Evolutionary conservation across 2,113 vertebrate species (phyloP).

Genomic region (Spheniscus mendiculus): DNA sequence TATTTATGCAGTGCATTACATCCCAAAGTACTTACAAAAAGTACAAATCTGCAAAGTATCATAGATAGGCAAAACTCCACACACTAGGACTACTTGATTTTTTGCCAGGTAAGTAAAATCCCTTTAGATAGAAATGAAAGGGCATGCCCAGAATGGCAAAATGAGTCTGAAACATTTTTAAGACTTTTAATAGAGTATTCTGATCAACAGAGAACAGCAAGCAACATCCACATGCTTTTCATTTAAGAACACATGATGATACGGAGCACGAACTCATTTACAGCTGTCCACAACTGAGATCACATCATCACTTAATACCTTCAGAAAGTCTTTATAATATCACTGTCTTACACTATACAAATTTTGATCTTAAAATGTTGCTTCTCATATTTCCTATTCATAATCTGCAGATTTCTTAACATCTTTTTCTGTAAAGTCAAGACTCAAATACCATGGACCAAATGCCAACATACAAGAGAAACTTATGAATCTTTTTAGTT

Average conservation of each 20-base stretch:
- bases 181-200: not conserved
- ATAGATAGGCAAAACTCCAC: not conserved
- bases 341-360: rapidly evolving
- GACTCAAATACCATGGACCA: not conserved
- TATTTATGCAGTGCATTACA: not conserved
- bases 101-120: not conserved
- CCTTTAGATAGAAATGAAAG: not conserved
- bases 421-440: not conserved
- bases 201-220: not conserved
- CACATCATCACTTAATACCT: not conserved
- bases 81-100: not conserved
- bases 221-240: not conserved
- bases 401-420: not conserved
- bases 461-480: not conserved
- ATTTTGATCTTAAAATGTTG: not conserved
- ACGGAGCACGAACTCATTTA: not conserved
- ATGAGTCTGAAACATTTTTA: not conserved
- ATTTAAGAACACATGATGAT: not conserved
- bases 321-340: not conserved
- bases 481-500: not conserved
- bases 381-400: not conserved
- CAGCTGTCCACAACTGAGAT: not conserved
- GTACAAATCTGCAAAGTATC: not conserved
- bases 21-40: not conserved
- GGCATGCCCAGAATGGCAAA: not conserved